Evolutionary conservation across 2,797 vertebrate species (phyloP).

Genomic region (Telmatherina bonti): DNA sequence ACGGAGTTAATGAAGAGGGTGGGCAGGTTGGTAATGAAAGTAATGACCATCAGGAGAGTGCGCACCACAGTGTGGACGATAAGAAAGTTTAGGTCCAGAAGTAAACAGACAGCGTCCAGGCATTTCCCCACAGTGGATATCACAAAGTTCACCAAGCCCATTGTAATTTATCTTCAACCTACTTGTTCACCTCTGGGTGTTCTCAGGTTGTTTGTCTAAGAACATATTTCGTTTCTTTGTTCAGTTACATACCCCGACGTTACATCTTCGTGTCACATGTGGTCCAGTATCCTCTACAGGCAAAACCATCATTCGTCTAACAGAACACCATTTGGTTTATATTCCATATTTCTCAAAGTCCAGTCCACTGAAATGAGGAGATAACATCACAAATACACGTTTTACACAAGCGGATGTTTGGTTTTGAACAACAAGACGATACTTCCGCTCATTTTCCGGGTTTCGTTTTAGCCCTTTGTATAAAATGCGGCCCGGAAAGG

Average conservation of each 20-base stretch:
- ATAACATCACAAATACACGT: constrained; percentile 40
- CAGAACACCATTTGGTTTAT: neutral
- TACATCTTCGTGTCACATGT: constrained; percentile 32
- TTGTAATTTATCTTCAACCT: constrained; percentile 38
- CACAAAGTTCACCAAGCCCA: constrained; percentile 78
- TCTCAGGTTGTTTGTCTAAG: constrained; percentile 23
- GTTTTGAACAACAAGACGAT: constrained; percentile 59
- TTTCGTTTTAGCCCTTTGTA: constrained; percentile 18
- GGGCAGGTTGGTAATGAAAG: constrained; percentile 85
- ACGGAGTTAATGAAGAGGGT: constrained; percentile 75
- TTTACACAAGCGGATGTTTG: constrained; percentile 78
- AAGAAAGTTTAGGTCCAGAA: constrained; percentile 92
- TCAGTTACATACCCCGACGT: neutral
- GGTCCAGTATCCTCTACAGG: neutral
- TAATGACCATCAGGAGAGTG: constrained; percentile 78
- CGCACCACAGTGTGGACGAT: constrained; percentile 88
- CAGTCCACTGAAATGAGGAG: neutral
- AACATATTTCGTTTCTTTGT: constrained; percentile 40
- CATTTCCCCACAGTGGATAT: constrained; percentile 77
- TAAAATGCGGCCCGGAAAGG: fast-evolving
- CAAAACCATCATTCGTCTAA: neutral
- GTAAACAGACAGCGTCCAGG: constrained; percentile 78
- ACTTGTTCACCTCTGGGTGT: constrained; percentile 7
- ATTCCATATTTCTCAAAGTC: constrained; percentile 4
- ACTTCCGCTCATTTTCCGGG: constrained; percentile 63